A percentile compares a stretch with the other conserved stretches of the same genome.
Conservation (phyloP, 2,113 vertebrate genomes). For the Abramis brama region DNA sequence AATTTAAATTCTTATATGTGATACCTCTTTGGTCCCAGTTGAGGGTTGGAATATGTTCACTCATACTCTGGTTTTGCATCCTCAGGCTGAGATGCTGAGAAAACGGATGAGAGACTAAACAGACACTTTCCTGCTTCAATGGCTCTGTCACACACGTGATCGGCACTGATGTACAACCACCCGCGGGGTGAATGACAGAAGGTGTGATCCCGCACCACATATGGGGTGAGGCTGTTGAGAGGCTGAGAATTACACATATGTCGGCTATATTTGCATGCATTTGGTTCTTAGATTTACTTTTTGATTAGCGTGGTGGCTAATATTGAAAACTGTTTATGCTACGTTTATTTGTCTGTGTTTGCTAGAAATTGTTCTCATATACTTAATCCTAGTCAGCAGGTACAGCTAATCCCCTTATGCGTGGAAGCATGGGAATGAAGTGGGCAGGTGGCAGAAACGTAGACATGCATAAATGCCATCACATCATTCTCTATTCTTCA, state of each 20-base stretch:
- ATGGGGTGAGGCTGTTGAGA: neutral
- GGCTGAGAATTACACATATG: neutral
- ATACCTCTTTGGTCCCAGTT: neutral
- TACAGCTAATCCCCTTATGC: slow-evolving; percentile 7
- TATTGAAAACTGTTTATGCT: neutral
- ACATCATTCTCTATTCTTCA: neutral
- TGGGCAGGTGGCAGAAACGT: slow-evolving; percentile 22
- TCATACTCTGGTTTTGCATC: slow-evolving; percentile 23
- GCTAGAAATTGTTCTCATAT: neutral
- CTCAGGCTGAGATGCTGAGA: slow-evolving; percentile 16
- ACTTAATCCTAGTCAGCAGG: slow-evolving; percentile 25
- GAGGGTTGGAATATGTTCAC: neutral
- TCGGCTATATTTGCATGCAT: neutral
- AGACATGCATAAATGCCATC: slow-evolving; percentile 11
- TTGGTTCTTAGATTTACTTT: neutral
- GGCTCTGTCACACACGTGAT: slow-evolving; percentile 21
- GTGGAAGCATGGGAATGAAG: slow-evolving; percentile 8
- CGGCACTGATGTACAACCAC: slow-evolving; percentile 45
- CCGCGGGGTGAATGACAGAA: slow-evolving; percentile 36
- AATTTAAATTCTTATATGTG: slow-evolving; percentile 1
- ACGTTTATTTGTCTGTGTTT: neutral
- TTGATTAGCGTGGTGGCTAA: neutral
- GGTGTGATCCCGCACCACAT: neutral
- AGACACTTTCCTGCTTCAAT: slow-evolving; percentile 43
- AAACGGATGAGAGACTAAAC: slow-evolving; percentile 27